These are phyloP conservation scores for Danio albolineatus DNA, from an alignment of 2,797 vertebrate species.

Conservation along the genomic window DNA sequence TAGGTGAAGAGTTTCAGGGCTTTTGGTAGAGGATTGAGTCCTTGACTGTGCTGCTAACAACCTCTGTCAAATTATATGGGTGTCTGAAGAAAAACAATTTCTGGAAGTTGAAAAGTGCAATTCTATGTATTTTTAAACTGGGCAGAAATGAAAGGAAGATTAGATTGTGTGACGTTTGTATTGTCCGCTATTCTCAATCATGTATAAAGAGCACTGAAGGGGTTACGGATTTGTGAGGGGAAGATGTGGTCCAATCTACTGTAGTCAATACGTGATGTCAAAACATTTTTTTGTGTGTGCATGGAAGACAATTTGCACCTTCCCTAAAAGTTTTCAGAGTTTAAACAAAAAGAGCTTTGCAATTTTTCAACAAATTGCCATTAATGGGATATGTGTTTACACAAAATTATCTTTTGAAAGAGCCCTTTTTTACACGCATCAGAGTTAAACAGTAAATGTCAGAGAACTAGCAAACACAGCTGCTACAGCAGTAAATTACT, in stretches of 20 bases:
- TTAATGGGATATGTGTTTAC: constrained; percentile 24
- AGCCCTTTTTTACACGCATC: constrained; percentile 2
- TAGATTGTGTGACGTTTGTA: constrained; percentile 29
- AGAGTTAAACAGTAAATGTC: constrained; percentile 50
- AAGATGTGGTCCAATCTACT: neutral
- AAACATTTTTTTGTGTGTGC: neutral
- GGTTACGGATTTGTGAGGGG: neutral
- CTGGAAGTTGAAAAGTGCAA: constrained; percentile 49
- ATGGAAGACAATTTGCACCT: neutral
- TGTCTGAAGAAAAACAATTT: constrained; percentile 16
- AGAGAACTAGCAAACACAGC: constrained; percentile 58
- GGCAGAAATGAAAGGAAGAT: constrained; percentile 33
- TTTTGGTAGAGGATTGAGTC: constrained; percentile 21
- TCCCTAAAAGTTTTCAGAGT: neutral
- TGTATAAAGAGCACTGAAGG: neutral
- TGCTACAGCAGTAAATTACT: constrained; percentile 50
- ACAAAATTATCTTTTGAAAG: constrained; percentile 22
- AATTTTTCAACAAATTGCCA: constrained; percentile 24
- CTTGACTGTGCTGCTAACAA: constrained; percentile 22
- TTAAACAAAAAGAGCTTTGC: constrained; percentile 21
- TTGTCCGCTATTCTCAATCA: constrained; percentile 5
- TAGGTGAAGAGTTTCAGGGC: constrained; percentile 21
- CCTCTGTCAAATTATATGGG: constrained; percentile 33
- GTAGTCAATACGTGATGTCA: neutral
- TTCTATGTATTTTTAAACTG: constrained; percentile 10